phyloP scores from a whole-genome alignment of 2,888 invertebrate species.

The Heliconius charithonia region DNA sequence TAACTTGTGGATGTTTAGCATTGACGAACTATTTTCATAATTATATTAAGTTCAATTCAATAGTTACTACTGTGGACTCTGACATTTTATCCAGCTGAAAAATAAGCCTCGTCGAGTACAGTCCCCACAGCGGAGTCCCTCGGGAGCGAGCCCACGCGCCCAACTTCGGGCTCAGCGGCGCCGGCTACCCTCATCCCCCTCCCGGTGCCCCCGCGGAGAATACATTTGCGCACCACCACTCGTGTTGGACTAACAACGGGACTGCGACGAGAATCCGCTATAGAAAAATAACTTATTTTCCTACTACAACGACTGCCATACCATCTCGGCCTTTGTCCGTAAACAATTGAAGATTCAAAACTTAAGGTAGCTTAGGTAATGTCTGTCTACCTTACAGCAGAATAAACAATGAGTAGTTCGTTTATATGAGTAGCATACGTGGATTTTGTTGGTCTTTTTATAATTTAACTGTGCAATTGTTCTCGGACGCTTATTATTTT shows the following conservation, averaged over 20 bases:
- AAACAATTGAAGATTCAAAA: constrained; percentile 56
- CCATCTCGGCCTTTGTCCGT: constrained; percentile 51
- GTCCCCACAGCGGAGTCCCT: constrained; percentile 71
- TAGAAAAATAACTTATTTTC: constrained; percentile 79
- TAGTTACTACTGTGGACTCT: not conserved
- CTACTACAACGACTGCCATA: constrained; percentile 52
- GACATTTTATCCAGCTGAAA: constrained; percentile 8
- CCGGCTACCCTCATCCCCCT: constrained; percentile 60
- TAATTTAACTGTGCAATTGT: constrained; percentile 47
- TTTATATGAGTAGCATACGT: constrained; percentile 65
- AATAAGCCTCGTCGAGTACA: constrained; percentile 62
- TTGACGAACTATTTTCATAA: constrained; percentile 33
- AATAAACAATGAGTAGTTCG: constrained; percentile 68
- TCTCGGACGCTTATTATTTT: constrained; percentile 13
- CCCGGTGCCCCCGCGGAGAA: constrained; percentile 74
- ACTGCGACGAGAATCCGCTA: constrained; percentile 73
- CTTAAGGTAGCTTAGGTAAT: constrained; percentile 26
- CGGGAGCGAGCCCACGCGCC: constrained; percentile 81
- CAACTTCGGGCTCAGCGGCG: constrained; percentile 81
- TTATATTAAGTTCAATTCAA: not conserved
- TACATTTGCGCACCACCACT: constrained; percentile 83
- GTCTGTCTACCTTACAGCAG: constrained; percentile 41
- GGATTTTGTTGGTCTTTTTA: constrained; percentile 50
- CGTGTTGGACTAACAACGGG: constrained; percentile 79
- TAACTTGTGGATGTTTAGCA: constrained; percentile 31